These are phyloP conservation scores for Bombus balteatus DNA, from an alignment of 1,140 invertebrate genomes.

Conservation along the genomic window DNA sequence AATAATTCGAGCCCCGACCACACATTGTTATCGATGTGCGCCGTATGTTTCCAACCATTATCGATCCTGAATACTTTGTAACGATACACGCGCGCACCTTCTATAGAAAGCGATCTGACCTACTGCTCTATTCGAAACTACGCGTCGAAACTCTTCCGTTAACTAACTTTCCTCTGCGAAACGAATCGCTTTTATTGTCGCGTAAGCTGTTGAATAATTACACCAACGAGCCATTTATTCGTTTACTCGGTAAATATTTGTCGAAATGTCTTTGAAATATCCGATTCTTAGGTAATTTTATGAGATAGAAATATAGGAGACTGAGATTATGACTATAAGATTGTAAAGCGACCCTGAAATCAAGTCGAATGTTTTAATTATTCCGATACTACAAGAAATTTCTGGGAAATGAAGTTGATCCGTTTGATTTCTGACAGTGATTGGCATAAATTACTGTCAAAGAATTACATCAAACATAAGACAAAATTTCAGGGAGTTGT, in stretches of 20 bases:
- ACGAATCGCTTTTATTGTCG: not conserved
- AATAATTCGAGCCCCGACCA: conserved; percentile 30
- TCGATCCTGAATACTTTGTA: conserved; percentile 30
- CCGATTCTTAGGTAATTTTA: too few species aligned
- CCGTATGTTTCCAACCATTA: conserved; percentile 25
- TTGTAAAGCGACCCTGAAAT: too few species aligned
- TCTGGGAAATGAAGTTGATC: too few species aligned
- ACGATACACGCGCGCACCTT: conserved; percentile 28
- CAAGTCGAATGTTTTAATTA: too few species aligned
- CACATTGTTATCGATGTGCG: conserved; percentile 16
- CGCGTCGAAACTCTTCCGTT: not conserved
- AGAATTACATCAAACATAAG: too few species aligned
- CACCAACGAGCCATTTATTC: not conserved
- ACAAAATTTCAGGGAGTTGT: too few species aligned
- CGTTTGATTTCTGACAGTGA: too few species aligned
- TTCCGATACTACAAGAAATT: too few species aligned
- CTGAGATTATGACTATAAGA: too few species aligned
- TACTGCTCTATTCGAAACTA: conserved; percentile 32
- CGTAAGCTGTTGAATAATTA: not conserved
- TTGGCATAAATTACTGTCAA: too few species aligned
- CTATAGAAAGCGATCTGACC: conserved; percentile 32
- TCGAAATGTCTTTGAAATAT: too few species aligned
- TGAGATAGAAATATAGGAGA: too few species aligned
- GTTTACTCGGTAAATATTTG: not conserved
- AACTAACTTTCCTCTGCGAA: not conserved